Conservation (phyloP, 2,888 invertebrate genomes). For the Spilosoma lubricipeda region DNA sequence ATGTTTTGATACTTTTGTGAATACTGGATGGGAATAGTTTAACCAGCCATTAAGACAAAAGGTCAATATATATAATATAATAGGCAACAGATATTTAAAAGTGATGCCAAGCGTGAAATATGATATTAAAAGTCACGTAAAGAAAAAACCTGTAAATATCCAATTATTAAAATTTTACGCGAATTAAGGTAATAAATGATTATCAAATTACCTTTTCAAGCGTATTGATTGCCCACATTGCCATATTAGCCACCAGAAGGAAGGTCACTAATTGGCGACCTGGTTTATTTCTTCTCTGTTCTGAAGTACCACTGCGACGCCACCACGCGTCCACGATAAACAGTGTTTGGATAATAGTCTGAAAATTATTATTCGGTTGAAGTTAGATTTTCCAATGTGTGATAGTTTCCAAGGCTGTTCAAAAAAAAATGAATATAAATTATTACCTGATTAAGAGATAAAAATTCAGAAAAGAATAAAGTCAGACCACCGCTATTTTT, state of each 20-base stretch:
- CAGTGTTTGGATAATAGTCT: slow-evolving; percentile 92
- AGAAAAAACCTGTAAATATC: background rate
- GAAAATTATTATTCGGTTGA: slow-evolving; percentile 40
- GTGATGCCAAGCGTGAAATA: background rate
- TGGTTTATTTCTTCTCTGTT: slow-evolving; percentile 91
- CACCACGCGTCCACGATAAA: slow-evolving; percentile 92
- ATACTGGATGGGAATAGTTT: background rate
- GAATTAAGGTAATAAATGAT: background rate
- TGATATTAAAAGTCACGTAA: too few species aligned
- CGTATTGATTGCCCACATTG: slow-evolving; percentile 95
- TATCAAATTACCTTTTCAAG: slow-evolving; percentile 85
- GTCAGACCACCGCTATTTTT: slow-evolving; percentile 86
- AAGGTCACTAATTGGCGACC: slow-evolving; percentile 95
- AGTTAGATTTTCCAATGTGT: background rate
- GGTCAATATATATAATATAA: background rate
- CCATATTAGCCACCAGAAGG: slow-evolving; percentile 92
- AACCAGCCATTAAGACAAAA: too few species aligned
- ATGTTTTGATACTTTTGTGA: background rate
- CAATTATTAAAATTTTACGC: background rate
- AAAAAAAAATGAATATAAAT: background rate
- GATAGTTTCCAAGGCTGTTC: background rate
- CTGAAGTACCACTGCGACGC: slow-evolving; percentile 90
- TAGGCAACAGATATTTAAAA: background rate
- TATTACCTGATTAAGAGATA: slow-evolving; percentile 89
- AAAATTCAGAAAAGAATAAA: slow-evolving; percentile 90